Evolutionary conservation across 2,113 vertebrate genomes (phyloP), one percentile per base, ranked within the genome.

Genomic region (Jaculus jaculus): DNA sequence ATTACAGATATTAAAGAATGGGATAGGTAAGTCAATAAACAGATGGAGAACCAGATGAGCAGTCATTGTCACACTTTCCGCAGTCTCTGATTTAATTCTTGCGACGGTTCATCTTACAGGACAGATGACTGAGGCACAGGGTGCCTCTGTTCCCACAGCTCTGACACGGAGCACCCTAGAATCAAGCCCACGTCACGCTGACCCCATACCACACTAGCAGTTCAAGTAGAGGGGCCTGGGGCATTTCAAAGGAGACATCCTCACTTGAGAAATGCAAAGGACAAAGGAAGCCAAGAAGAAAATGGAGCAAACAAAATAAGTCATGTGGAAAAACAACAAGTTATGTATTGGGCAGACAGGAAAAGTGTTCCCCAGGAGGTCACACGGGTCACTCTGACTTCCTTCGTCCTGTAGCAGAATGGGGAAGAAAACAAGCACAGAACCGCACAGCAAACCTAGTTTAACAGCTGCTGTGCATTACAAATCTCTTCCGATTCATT

Each of bases 221-320:
- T 65, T 65, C 21, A 84, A 54, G 66, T 58, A 58, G 85, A 78
- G 15, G 66, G 16, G 1, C 7, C 20, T 51, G 5, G 23, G 66
- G n/a, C 10, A 63, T 20, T 80, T 72, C 66, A 61, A 71, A 20
- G n/a, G 61, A 54, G 30, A 72, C 88, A 26, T 32, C 8, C 18
- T 89, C 32, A 71, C 12, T 91, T 61, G 61, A 79, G 47, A 92
- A 87, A 84, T 79, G 13, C 8, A 23, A 75, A 81, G 39, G 10
- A 4, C 54, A 39, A 18, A 1, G 30, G 13, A 91, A 30, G 32
- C 79, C 71, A 77, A 63, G 63, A 24, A 79, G 65, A 77, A 86
- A 32, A 26, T 47, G 47, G 84, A 88, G 32, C 61, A 34, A 90
- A 81, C 80, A 82, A 88, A 77, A 82, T 80, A 87, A 90, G 60